Conservation (phyloP, 2,888 invertebrate genomes). For the Gnatocerus cornutus region DNA sequence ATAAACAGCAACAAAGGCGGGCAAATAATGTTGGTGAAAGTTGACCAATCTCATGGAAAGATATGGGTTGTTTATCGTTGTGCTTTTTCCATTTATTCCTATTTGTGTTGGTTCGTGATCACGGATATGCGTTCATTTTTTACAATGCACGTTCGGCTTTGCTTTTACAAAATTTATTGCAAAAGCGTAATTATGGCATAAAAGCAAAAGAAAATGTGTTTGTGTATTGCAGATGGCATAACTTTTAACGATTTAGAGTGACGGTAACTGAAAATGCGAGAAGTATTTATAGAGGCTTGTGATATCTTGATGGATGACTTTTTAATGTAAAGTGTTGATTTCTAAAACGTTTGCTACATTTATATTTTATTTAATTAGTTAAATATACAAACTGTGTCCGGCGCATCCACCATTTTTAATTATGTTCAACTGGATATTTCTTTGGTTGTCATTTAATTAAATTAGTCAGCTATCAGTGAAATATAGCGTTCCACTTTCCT, state of each 20-base stretch:
- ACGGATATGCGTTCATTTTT: neutral
- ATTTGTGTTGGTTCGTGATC: conserved; percentile 8
- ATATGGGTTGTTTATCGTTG: conserved; percentile 6
- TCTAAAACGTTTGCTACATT: no score
- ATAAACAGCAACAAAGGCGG: conserved; percentile 3
- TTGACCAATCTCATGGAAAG: conserved; percentile 8
- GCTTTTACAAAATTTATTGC: no score
- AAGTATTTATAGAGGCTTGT: conserved; percentile 30
- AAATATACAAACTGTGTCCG: no score
- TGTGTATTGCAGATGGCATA: neutral
- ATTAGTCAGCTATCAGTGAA: no score
- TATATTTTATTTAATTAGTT: no score
- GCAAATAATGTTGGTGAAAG: conserved; percentile 3
- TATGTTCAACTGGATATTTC: no score
- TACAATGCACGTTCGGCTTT: neutral
- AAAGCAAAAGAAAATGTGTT: neutral
- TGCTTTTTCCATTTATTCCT: conserved; percentile 8
- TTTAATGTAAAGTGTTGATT: conserved; percentile 36
- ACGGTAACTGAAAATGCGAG: conserved; percentile 24
- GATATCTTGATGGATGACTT: conserved; percentile 39
- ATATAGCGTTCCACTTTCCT: no score
- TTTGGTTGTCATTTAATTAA: neutral
- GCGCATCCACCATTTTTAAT: neutral
- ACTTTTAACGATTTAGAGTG: conserved; percentile 20
- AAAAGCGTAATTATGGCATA: no score